Base-by-base conservation (phyloP, 2,797 vertebrate genomes). In the Paramormyrops hopkinsi region DNA sequence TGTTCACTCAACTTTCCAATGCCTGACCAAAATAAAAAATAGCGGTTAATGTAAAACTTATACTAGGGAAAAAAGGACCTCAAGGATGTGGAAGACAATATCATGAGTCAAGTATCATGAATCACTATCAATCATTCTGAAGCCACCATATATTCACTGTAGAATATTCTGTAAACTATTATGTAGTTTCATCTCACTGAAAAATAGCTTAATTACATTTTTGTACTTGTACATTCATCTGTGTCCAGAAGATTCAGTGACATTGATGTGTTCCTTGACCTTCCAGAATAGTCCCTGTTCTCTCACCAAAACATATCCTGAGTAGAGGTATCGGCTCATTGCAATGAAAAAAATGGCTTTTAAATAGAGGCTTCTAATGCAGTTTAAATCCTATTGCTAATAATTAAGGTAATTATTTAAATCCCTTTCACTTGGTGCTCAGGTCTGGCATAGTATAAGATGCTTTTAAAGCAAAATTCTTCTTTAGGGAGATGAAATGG, bases 41-140 rank as follows among this genome's bases (percentile, higher is more conserved):
- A 37, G 95, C 93, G 0, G 96, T 99, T 90, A 96, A 97, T 92
- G 97, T 99, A 94, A 98, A 98, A 93, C 97, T 99, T 89, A 97
- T 98, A 89, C 98, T 98, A 0, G 97, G 99, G 96, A 99, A 99
- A 96, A 99, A 98, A 90, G 98, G 98, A 19, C 95, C 97, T 99
- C 84, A 99, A 99, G 94, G 97, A 99, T 37, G 98, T 99, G 95
- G 99, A 99, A 87, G 99, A 99, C 53, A 97, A 99, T 92, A 95
- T 99, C 93, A 97, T 96, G 91, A 99, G 98, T 95, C 96, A 98
- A 97, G 98, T 62, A 11, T 62, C 59, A 62, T 62, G 59, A 62
- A 62, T 62, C n/a, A 62, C 59, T 33, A 17, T 54, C 12, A 33
- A 37, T 11, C 51, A 33, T 29, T 29, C 19, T 19, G 5, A 53